Conservation (phyloP, 1,140 invertebrate genomes). For the Saccostrea glomerata region DNA sequence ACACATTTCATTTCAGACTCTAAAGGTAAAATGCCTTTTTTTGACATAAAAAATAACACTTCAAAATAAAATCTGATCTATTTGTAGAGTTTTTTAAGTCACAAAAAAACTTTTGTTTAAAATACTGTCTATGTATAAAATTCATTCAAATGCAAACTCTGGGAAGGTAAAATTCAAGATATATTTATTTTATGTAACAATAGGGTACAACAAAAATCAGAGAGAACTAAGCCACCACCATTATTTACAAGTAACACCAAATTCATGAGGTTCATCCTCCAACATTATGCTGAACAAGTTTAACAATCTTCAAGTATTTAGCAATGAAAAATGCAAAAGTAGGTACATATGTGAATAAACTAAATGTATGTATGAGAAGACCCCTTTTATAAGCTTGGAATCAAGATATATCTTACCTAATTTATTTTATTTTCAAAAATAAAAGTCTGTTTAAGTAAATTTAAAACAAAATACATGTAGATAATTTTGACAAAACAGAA, state of each 20-base stretch:
- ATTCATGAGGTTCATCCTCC: slow-evolving; percentile 11
- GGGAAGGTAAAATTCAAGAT: neutral
- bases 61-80: neutral
- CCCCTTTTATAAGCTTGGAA: neutral
- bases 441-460: too few species aligned
- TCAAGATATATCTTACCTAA: too few species aligned
- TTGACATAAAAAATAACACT: neutral
- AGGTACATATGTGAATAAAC: neutral
- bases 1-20: neutral
- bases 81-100: neutral
- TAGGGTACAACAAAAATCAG: neutral
- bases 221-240: slow-evolving; percentile 9
- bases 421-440: too few species aligned
- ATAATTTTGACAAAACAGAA: too few species aligned
- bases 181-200: neutral
- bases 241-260: slow-evolving; percentile 25
- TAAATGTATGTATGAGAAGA: neutral
- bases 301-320: neutral
- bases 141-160: neutral
- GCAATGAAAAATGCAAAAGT: neutral
- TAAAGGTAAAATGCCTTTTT: neutral
- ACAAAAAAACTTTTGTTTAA: neutral
- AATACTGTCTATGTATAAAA: neutral
- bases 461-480: too few species aligned
- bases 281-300: neutral